A percentile compares a stretch with the other conserved stretches of the same genome.
Evolutionary conservation across 1,140 invertebrate species (phyloP).

Genomic region (Batillaria attramentaria): DNA sequence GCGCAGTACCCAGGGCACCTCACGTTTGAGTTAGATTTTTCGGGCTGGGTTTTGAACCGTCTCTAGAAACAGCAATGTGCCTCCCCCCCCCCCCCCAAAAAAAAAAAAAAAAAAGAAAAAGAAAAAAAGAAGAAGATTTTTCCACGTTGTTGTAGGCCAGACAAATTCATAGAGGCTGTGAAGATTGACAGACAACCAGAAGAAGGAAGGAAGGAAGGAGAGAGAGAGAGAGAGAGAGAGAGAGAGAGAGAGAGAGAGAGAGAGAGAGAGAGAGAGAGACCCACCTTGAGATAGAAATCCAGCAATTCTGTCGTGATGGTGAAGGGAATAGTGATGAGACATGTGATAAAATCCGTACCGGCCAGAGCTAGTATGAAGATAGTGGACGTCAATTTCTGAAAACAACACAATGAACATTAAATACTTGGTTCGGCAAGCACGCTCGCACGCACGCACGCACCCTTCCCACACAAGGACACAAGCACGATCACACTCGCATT

Average conservation of each 20-base stretch:
- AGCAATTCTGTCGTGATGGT: slow-evolving; percentile 54
- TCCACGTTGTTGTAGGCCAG: too few relatives aligned
- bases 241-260: slow-evolving; percentile 10
- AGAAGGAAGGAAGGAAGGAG: background rate
- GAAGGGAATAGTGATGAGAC: slow-evolving; percentile 54
- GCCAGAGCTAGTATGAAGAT: slow-evolving; percentile 62
- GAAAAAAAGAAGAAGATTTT: too few relatives aligned
- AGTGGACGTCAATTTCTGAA: slow-evolving; percentile 47
- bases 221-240: background rate
- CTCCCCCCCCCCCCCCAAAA: background rate
- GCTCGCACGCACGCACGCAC: background rate
- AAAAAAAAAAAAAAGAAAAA: background rate
- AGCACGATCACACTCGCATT: background rate
- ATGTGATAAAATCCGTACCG: slow-evolving; percentile 58
- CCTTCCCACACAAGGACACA: too few relatives aligned
- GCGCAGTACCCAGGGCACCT: too few relatives aligned
- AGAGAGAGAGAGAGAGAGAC: slow-evolving; percentile 11
- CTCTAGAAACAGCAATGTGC: too few relatives aligned
- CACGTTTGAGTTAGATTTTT: too few relatives aligned
- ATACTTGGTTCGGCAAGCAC: too few relatives aligned
- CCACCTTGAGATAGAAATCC: slow-evolving; percentile 4
- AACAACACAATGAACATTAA: too few relatives aligned
- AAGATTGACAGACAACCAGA: background rate
- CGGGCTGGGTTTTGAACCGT: too few relatives aligned
- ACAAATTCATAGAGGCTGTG: too few relatives aligned